These are phyloP conservation scores for Ectemnius lituratus DNA, from an alignment of 2,888 invertebrate species.

Conservation along the genomic window DNA sequence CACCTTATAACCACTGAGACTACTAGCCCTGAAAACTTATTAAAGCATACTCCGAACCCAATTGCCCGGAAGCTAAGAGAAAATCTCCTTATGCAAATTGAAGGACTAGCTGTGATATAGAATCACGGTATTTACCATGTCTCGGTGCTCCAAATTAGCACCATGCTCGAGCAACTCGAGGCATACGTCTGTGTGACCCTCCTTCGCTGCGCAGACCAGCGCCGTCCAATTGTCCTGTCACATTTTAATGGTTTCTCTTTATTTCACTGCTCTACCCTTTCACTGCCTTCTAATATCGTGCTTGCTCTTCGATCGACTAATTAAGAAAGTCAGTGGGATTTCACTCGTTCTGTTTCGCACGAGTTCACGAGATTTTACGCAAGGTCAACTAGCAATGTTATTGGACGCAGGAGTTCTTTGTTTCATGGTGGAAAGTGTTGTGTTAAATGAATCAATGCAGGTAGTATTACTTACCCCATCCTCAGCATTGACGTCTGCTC, in stretches of 20 bases:
- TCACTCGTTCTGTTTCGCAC: too few relatives aligned
- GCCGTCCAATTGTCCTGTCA: constrained; percentile 93
- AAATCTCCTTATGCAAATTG: background rate
- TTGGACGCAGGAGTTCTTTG: background rate
- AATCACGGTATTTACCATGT: constrained; percentile 82
- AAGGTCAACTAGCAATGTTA: background rate
- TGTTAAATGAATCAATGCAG: background rate
- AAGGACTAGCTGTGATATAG: too few relatives aligned
- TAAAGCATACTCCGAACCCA: too few relatives aligned
- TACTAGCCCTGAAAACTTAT: too few relatives aligned
- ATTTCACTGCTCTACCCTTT: too few relatives aligned
- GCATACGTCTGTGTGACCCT: constrained; percentile 90
- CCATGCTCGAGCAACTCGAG: constrained; percentile 90
- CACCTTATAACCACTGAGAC: background rate
- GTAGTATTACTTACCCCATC: constrained; percentile 82
- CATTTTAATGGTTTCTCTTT: constrained; percentile 3
- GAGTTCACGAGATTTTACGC: too few relatives aligned
- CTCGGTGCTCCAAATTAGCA: constrained; percentile 91
- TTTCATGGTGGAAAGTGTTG: background rate
- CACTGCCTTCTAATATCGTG: too few relatives aligned
- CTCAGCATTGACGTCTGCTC: constrained; percentile 94
- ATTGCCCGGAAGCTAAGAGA: too few relatives aligned
- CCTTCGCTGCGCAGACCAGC: constrained; percentile 92
- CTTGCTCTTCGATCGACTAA: too few relatives aligned
- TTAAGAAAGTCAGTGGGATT: too few relatives aligned